A percentile compares a stretch with the other conserved stretches of the same genome.
These are phyloP conservation scores for Callionymus lyra DNA, from an alignment of 2,113 vertebrate species.

Conservation along the genomic window DNA sequence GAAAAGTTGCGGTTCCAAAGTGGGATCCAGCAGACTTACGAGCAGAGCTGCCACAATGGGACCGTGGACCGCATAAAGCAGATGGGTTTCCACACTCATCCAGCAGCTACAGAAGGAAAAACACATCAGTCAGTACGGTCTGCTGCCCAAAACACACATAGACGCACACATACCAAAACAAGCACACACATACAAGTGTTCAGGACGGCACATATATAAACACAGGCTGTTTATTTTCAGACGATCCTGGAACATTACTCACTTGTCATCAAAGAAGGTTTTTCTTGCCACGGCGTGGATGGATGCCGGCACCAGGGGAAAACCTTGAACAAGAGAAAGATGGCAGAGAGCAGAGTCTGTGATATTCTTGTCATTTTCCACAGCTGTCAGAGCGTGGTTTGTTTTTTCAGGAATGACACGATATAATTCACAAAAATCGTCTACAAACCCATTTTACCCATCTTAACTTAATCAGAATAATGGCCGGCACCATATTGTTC, in stretches of 20 bases:
- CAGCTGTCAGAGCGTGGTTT: conserved; percentile 5
- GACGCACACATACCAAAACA: conserved; percentile 18
- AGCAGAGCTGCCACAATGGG: conserved; percentile 89
- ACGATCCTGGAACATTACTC: conserved; percentile 59
- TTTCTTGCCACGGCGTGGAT: conserved; percentile 89
- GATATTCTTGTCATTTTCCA: conserved; percentile 14
- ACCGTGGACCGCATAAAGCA: conserved; percentile 93
- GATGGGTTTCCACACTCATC: conserved; percentile 92
- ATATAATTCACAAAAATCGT: too few species aligned
- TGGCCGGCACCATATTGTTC: too few species aligned
- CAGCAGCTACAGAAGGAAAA: conserved; percentile 78
- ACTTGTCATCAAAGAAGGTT: conserved; percentile 95
- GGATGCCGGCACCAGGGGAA: conserved; percentile 85
- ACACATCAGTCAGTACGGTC: conserved; percentile 27
- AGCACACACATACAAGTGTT: not conserved
- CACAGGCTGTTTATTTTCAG: conserved; percentile 40
- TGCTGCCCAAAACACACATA: conserved; percentile 31
- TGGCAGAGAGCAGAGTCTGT: conserved; percentile 18
- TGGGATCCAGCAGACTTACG: conserved; percentile 66
- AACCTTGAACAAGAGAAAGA: conserved; percentile 65
- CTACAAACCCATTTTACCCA: too few species aligned
- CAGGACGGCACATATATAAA: conserved; percentile 19
- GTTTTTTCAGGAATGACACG: conserved; percentile 1
- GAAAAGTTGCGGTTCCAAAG: not conserved
- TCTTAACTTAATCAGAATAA: too few species aligned